Percentiles rank a stretch among this genome's conserved stretches.
These are phyloP conservation scores for Enteromius argenteus DNA, from an alignment of 2,797 vertebrate species.

Conservation along the genomic window DNA sequence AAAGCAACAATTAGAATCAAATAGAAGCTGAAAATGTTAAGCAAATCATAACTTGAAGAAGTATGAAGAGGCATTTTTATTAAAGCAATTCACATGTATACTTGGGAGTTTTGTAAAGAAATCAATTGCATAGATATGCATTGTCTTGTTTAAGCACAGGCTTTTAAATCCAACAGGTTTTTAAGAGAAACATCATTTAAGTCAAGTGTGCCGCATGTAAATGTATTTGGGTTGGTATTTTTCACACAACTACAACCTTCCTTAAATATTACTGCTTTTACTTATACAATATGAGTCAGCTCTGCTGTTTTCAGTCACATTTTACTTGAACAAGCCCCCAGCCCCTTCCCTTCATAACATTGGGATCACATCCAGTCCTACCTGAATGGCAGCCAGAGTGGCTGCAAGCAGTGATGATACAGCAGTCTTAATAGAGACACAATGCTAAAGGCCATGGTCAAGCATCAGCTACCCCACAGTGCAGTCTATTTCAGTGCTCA, in stretches of 20 bases:
- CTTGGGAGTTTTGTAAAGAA: background rate
- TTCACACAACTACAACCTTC: background rate
- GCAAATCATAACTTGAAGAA: background rate
- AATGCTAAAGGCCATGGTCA: constrained; percentile 41
- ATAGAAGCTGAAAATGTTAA: background rate
- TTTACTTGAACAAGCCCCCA: constrained; percentile 19
- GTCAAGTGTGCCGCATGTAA: background rate
- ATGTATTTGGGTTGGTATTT: constrained; percentile 8
- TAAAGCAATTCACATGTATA: background rate
- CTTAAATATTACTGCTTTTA: constrained; percentile 23
- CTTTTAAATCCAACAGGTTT: background rate
- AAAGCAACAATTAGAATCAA: background rate
- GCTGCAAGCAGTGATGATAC: constrained; percentile 60
- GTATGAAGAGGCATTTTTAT: background rate
- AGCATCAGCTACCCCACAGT: constrained; percentile 23
- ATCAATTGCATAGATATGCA: background rate
- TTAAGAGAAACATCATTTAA: background rate
- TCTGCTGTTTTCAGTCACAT: constrained; percentile 36
- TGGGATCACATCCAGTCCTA: constrained; percentile 61
- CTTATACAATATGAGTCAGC: constrained; percentile 34
- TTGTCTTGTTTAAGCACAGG: background rate
- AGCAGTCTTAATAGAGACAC: constrained; percentile 66
- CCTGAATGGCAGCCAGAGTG: constrained; percentile 63
- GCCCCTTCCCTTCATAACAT: constrained; percentile 48
- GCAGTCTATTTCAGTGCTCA: constrained; percentile 24